Conservation (phyloP, 30 jellyfish, hydroid and myxozoan genomes). For the Hydractinia symbiolongicarpus region DNA sequence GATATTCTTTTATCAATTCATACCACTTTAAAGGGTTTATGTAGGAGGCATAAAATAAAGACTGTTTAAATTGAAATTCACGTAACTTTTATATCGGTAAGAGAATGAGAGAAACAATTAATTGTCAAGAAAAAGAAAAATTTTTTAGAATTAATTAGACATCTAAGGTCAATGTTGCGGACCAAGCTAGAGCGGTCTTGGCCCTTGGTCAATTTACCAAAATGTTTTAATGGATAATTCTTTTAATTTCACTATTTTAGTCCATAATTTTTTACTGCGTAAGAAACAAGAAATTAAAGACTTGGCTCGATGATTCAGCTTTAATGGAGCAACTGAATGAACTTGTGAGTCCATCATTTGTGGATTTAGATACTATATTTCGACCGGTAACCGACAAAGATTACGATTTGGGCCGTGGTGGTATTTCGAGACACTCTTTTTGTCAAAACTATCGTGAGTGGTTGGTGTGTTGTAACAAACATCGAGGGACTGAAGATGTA, state of each 20-base stretch:
- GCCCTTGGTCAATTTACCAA: too few species aligned
- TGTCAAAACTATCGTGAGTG: constrained; percentile 57
- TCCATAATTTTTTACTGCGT: constrained; percentile 68
- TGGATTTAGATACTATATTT: constrained; percentile 75
- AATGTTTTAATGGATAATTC: too few species aligned
- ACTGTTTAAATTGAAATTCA: too few species aligned
- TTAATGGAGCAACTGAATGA: constrained; percentile 70
- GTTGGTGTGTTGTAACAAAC: constrained; percentile 60
- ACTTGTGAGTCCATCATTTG: constrained; percentile 29
- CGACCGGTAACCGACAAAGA: constrained; percentile 95
- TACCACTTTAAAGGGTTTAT: too few species aligned
- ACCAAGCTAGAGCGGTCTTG: too few species aligned
- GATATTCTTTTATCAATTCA: too few species aligned
- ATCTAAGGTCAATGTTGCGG: too few species aligned
- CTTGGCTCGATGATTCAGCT: constrained; percentile 60
- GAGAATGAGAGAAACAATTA: too few species aligned
- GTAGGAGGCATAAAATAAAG: too few species aligned
- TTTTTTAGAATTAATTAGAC: too few species aligned
- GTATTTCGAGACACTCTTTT: constrained; percentile 58
- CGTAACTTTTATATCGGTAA: too few species aligned
- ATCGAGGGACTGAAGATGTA: constrained; percentile 13
- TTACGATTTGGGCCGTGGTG: constrained; percentile 74
- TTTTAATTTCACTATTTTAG: constrained; percentile 17
- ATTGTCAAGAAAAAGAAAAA: too few species aligned
- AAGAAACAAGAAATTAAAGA: constrained; percentile 35